Evolutionary conservation across 2,113 vertebrate genomes (phyloP).

Genomic region (Rhombomys opimus): DNA sequence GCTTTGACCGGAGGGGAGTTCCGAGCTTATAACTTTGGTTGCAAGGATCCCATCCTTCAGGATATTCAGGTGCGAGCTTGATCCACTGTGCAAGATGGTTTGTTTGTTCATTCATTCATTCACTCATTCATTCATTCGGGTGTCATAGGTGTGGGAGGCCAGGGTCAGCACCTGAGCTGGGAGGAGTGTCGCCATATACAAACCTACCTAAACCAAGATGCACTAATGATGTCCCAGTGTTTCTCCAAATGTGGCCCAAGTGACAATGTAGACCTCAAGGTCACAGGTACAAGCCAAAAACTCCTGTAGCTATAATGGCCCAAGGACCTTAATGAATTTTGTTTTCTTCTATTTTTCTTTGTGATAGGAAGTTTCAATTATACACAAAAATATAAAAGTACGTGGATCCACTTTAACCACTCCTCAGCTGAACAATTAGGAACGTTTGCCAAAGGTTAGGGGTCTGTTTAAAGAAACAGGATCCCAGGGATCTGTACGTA

Average conservation of each 20-base stretch:
- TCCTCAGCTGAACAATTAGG: background rate
- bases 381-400: background rate
- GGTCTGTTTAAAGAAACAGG: background rate
- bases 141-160: background rate
- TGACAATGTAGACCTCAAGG: background rate
- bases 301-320: background rate
- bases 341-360: background rate
- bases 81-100: background rate
- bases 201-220: background rate
- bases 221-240: background rate
- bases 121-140: background rate
- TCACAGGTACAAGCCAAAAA: background rate
- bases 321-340: background rate
- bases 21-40: constrained; percentile 83
- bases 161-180: background rate
- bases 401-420: background rate
- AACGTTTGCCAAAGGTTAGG: background rate
- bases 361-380: background rate
- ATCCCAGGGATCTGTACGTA: background rate
- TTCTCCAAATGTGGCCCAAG: background rate
- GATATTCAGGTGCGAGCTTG: constrained; percentile 84
- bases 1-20: constrained; percentile 87
- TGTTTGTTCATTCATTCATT: background rate
- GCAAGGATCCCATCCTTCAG: constrained; percentile 69
- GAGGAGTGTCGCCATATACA: background rate